Evolutionary conservation across 2,797 vertebrate species (phyloP), one percentile per base, ranked within the genome.

Genomic region (Fundulus diaphanus): DNA sequence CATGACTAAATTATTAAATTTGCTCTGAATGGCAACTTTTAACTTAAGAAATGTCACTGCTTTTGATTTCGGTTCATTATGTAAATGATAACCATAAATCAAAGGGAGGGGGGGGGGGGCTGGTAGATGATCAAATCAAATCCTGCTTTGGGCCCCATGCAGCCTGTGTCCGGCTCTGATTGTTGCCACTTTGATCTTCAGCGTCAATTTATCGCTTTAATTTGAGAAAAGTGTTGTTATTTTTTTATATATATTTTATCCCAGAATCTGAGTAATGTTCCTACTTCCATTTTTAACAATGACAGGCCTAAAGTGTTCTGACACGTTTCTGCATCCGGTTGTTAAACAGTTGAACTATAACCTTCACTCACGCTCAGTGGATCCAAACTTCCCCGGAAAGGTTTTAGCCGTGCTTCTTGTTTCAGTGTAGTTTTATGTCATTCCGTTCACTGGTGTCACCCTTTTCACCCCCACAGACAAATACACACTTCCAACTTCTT

Each of bases 341-440:
- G 81, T 88, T 74, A 48, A 44, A 29, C 56, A 33, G 16, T 84
- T 46, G 48, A 76, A 59, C 70, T 67, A 46, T 37, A 65, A 72
- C 69, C 57, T 81, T 84, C 82, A 61, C 88, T 88, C 82, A 61
- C 78, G 74, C 78, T 83, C 78, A 56, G 80, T 83, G 79, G 86
- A 52, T 7, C 29, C 84, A 86, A 71, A 81, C 57, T 35, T 44
- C 68, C 76, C 52, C 37, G 18, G 54, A 40, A 48, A 68, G 8
- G 40, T 82, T 72, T 72, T 7, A 29, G 69, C 76, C 71, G 78
- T 76, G 71, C 74, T 90, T 76, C 78, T 88, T 1, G 78, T 88
- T 82, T 87, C 80, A 77, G 72, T 90, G 85, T 92, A 93, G 88
- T 90, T 91, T 88, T 75, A 89, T 74, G 81, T 86, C 89, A 91